phyloP scores from a whole-genome alignment of 2,888 invertebrate genomes.

The Chesias legatella region DNA sequence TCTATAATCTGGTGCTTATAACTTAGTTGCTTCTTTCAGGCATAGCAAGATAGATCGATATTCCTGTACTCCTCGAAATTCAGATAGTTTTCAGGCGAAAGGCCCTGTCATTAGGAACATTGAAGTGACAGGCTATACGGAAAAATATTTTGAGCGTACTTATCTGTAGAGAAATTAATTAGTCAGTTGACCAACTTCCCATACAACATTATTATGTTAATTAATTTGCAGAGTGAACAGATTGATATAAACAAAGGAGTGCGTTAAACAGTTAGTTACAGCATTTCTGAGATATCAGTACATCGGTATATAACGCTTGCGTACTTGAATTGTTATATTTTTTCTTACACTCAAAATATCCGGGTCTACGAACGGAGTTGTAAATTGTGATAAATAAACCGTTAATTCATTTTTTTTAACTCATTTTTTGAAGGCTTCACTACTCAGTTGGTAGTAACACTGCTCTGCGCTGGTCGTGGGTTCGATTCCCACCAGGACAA shows the following conservation, averaged over 20 bases:
- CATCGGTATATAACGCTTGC: slow-evolving; percentile 31
- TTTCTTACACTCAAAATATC: slow-evolving; percentile 23
- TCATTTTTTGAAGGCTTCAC: too few species aligned
- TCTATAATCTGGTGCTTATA: too few species aligned
- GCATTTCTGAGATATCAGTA: slow-evolving; percentile 21
- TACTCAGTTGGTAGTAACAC: too few species aligned
- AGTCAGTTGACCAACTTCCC: neutral
- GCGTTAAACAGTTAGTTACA: slow-evolving; percentile 1
- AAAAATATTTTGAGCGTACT: too few species aligned
- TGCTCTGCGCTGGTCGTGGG: too few species aligned
- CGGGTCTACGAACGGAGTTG: slow-evolving; percentile 18
- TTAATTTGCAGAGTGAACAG: neutral
- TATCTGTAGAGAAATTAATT: neutral
- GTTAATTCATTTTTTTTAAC: neutral
- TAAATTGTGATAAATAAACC: slow-evolving; percentile 25
- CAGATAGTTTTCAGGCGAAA: too few species aligned
- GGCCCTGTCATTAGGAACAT: too few species aligned
- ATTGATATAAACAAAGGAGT: slow-evolving; percentile 5
- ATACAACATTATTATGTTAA: neutral
- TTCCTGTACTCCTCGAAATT: too few species aligned
- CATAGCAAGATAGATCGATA: too few species aligned
- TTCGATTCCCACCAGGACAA: too few species aligned
- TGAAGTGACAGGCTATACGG: too few species aligned
- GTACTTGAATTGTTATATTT: slow-evolving; percentile 31
- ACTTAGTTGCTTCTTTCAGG: too few species aligned